Base-by-base conservation (phyloP, 2,113 vertebrate species). In the Ivindomyrus marchei region DNA sequence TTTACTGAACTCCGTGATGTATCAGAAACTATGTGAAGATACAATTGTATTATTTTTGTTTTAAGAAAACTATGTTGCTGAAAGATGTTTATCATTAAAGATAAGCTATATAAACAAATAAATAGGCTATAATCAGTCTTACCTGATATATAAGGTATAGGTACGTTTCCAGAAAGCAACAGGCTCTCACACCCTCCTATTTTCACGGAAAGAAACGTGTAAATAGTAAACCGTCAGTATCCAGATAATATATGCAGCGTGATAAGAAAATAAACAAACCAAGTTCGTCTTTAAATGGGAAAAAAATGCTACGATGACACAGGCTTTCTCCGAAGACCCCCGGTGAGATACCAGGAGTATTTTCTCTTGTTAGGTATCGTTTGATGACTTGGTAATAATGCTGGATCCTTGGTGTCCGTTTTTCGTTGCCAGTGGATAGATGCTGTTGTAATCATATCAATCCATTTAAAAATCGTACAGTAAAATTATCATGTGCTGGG, bases 91-190 rank as follows among this genome's bases (percentile, higher is more conserved):
- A 66, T 27, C n/a, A 66, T 66, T 66, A 66, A 66, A n/a, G 62
- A 70, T 31, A 56, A 15, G 53, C 4, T 21, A 56, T 53, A 11
- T 31, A 66, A 31, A 66, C 2, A 70, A 31, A 70, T 31, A 31
- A 13, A 31, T 70, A 70, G 3, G 62, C n/a, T 31, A 46, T 88
- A 42, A 77, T 88, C 47, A 7, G 27, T 47, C 88, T 88, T 88
- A 88, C 88, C 88, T 47, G 83, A 49, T 70, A 70, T 70, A 31
- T 70, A 13, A 47, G 2, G n/a, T 49, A 36, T 36, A 88, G 62
- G 2, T 70, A 62, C 46, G 47, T 89, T 83, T 53, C 88, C 46
- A 24, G 62, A 77, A 80, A 2, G 88, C 88, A 89, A 89, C 88
- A 89, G 88, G 88, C 88, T 80, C 17, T 89, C 66, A 80, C 39